Conservation (phyloP, 2,113 vertebrate genomes). For the Lanius ludovicianus region DNA sequence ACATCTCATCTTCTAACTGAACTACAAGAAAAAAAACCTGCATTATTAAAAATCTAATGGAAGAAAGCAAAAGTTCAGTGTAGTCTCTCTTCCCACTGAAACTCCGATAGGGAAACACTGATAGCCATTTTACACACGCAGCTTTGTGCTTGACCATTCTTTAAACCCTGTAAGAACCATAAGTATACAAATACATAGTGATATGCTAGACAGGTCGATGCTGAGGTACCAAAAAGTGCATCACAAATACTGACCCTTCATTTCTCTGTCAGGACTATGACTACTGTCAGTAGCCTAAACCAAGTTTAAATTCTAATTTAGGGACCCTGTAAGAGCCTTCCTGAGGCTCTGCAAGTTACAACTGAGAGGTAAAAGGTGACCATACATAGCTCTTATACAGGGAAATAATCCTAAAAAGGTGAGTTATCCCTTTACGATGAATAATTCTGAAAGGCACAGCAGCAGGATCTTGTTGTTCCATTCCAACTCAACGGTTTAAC, state of each 20-base stretch:
- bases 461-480: background rate
- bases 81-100: background rate
- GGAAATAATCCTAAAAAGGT: background rate
- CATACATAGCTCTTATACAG: rapidly evolving
- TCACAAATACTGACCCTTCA: rapidly evolving
- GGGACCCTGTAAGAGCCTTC: background rate
- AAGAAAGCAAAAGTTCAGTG: background rate
- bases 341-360: background rate
- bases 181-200: rapidly evolving
- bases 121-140: background rate
- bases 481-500: rapidly evolving
- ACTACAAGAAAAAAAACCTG: background rate
- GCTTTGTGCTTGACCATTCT: background rate
- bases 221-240: rapidly evolving
- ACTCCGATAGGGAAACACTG: background rate
- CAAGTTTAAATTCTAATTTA: background rate
- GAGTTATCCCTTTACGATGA: background rate
- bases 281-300: background rate
- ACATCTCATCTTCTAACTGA: background rate
- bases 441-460: background rate
- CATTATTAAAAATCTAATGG: background rate
- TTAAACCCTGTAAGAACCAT: background rate
- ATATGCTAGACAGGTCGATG: no score
- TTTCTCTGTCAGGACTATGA: background rate
- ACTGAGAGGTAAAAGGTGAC: no score